Conservation (phyloP, 2,113 vertebrate genomes). For the Riparia riparia region DNA sequence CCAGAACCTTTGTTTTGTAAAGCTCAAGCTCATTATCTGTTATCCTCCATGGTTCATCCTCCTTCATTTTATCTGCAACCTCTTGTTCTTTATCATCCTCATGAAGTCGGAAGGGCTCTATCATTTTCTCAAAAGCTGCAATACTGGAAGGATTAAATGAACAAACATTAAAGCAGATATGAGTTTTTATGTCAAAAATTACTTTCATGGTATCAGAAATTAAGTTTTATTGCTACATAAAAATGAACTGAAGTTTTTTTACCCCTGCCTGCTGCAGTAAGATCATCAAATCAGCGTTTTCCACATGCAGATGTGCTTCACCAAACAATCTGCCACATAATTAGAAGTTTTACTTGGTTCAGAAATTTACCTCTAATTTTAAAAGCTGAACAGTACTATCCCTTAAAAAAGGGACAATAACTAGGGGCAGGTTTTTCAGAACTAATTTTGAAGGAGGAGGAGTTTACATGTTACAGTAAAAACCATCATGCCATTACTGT, state of each 20-base stretch:
- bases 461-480: background rate
- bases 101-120: slow-evolving; percentile 93
- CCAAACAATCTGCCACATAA: background rate
- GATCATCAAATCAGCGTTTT: background rate
- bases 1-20: slow-evolving; percentile 91
- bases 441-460: background rate
- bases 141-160: slow-evolving; percentile 72
- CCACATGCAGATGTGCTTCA: background rate
- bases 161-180: background rate
- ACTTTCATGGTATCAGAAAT: background rate
- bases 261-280: background rate
- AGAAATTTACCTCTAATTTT: background rate
- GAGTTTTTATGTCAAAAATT: background rate
- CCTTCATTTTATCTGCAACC: slow-evolving; percentile 92
- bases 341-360: background rate
- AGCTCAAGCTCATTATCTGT: slow-evolving; percentile 97
- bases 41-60: slow-evolving; percentile 96
- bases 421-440: background rate
- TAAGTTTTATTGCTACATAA: background rate
- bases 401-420: background rate
- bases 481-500: background rate
- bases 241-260: background rate
- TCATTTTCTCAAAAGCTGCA: slow-evolving; percentile 91
- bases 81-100: slow-evolving; percentile 98
- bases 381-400: background rate